Evolutionary conservation across 2,888 invertebrate species (phyloP), one percentile per base, ranked within the genome.

Genomic region (Caenorhabditis parvicauda): DNA sequence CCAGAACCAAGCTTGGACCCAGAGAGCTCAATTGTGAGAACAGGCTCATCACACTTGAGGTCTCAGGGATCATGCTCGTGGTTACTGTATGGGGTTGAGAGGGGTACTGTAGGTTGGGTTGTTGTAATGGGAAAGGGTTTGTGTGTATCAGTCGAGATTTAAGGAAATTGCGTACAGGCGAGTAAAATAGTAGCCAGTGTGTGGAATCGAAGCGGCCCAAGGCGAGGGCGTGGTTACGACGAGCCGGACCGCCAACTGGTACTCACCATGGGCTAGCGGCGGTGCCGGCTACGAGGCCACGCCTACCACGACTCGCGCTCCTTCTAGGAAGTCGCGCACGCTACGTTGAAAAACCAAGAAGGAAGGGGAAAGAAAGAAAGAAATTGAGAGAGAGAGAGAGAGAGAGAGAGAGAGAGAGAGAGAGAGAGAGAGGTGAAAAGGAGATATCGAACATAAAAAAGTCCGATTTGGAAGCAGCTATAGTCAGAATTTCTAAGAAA

Each of bases 21-120:
- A 42, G 62, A 62, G 62, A 62, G 62, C 62, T 45, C 62, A 62
- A 49, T 54, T 37, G 57, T 58, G 58, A 58, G 27, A 21, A 43
- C 9, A 24, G 41, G 21, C 21, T 19, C 25, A 49, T 62, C 62
- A 58, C 62, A 62, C 62, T 60, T 64, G 65, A 68, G 68, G 68
- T 68, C 68, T 68, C 68, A 68, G 68, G 68, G 68, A 68, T 19
- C 59, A 63, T 62, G 63, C 22, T 46, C 46, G n/a, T n/a, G n/a
- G n/a, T n/a, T 22, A 19, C 24, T 17, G 43, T 24, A 25, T 17
- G 25, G 43, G 6, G 24, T 19, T n/a, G 25, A 24, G 32, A 14
- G 7, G 32, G 7, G 12, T 32, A 14, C 12, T 7, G 32, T 27
- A 24, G 25, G 2, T 14, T 17, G n/a, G 17, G 14, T 27, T 24